These are phyloP conservation scores for Osmerus eperlanus DNA, from an alignment of 2,113 vertebrate genomes.

Conservation along the genomic window DNA sequence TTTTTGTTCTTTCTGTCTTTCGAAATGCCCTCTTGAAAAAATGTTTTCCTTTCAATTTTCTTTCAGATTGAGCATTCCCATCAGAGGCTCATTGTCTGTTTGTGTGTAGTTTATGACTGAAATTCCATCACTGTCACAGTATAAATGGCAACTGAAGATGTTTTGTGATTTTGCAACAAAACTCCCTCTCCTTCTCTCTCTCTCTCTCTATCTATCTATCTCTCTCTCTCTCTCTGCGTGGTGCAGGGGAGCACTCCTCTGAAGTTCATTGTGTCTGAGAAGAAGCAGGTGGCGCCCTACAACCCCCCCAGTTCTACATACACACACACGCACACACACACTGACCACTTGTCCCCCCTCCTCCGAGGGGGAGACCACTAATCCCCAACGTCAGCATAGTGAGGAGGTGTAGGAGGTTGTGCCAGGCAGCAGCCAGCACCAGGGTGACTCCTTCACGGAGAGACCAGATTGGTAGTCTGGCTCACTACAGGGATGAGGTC, in stretches of 20 bases:
- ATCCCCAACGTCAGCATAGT: slow-evolving; percentile 71
- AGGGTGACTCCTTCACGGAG: slow-evolving; percentile 57
- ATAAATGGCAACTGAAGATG: no score
- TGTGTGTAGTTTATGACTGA: no score
- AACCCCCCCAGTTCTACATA: slow-evolving; percentile 46
- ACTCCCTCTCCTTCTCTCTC: background rate
- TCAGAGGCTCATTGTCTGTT: no score
- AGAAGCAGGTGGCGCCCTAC: slow-evolving; percentile 68
- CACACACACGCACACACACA: slow-evolving; percentile 16
- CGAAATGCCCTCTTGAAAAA: no score
- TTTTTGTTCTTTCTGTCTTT: slow-evolving; percentile 12
- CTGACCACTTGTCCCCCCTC: slow-evolving; percentile 29
- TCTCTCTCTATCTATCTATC: background rate
- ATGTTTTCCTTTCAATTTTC: no score
- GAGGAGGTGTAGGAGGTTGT: slow-evolving; percentile 55
- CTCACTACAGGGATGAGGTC: slow-evolving; percentile 51
- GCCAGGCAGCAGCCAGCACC: slow-evolving; percentile 63
- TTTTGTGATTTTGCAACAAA: no score
- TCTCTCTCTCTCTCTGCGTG: background rate
- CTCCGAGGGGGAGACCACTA: slow-evolving; percentile 53
- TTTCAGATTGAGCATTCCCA: no score
- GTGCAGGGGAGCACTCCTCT: slow-evolving; percentile 22
- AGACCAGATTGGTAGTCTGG: slow-evolving; percentile 29
- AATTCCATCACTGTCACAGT: no score
- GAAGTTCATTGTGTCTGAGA: slow-evolving; percentile 58